Base-by-base conservation (phyloP, 2,113 vertebrate genomes). In the Sinocyclocheilus anophthalmus region DNA sequence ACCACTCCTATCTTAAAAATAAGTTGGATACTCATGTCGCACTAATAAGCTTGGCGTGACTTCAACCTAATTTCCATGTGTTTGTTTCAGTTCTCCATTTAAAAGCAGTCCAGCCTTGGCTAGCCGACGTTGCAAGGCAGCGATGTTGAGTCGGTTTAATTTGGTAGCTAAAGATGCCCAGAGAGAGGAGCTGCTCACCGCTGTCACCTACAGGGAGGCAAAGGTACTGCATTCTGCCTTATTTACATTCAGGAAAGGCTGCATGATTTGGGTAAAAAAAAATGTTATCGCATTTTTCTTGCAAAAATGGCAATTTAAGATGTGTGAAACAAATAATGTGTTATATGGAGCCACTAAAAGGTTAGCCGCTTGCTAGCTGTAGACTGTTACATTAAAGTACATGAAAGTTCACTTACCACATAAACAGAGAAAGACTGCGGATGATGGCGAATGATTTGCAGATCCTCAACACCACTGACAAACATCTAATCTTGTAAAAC, bases 61-160 rank as follows among this genome's bases (percentile, higher is more conserved):
- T 18, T 76, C 22, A 45, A 14, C 73, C 1, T 45, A 57, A 53
- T 24, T 81, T 86, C 13, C 84, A 10, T 87, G 16, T 80, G 22
- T 55, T 1, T 85, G 1, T 61, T 22, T 69, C 70, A 99, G 98
- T 70, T 99, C 98, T 14, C 98, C 98, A 0, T 98, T 98, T 92
- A 97, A 95, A 94, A 99, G 97, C 53, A 93, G 98, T 22, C 10
- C 92, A 10, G 94, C 93, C 73, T 91, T 97, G 94, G 97, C 98
- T 57, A 99, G 98, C 90, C 97, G 98, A 1, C 95, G 99, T 26
- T 99, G 98, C 92, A 99, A 99, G 92, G 97, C 95, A 0, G 97
- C 97, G 0, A 99, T 99, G 98, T 90, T 98, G 78, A 97, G 96
- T 91, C 97, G 97, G 80, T 99, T 99, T 91, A 96, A 92, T 76